Percentiles rank a stretch among this genome's conserved stretches.
These are phyloP conservation scores for Melanotaenia trifasciata DNA, from an alignment of 2,797 vertebrate genomes.

Conservation along the genomic window DNA sequence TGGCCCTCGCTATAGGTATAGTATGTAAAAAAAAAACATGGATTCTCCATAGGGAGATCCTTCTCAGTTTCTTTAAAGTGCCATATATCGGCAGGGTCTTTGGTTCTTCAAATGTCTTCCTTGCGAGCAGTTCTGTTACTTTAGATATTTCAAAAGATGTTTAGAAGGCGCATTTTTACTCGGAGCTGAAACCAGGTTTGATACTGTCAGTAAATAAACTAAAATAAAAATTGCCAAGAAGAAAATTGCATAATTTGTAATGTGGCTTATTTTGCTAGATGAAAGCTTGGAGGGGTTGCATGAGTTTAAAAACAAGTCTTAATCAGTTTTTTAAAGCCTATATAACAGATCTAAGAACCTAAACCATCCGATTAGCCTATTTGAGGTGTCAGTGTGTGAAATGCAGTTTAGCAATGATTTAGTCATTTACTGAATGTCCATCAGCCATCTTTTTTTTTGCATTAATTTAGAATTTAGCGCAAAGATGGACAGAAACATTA, in stretches of 20 bases:
- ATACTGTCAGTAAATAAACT: background rate
- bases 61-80: conserved; percentile 46
- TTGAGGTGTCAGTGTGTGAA: conserved; percentile 4
- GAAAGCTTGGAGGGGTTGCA: background rate
- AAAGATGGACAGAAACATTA: conserved; percentile 12
- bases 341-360: conserved; percentile 16
- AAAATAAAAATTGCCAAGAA: background rate
- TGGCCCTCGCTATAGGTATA: conserved; percentile 1
- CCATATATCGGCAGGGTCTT: conserved; percentile 34
- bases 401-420: conserved; percentile 21
- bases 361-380: background rate
- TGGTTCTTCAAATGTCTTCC: conserved; percentile 9
- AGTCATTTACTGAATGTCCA: conserved; percentile 20
- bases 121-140: conserved; percentile 10
- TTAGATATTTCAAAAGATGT: conserved; percentile 7
- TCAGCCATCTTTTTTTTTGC: conserved; percentile 3
- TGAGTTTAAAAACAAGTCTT: background rate
- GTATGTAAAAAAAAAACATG: conserved; percentile 15
- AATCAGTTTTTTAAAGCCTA: conserved; percentile 9
- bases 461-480: conserved; percentile 15
- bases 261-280: background rate
- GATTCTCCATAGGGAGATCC: conserved; percentile 32
- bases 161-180: background rate
- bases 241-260: background rate
- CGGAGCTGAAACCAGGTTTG: conserved; percentile 14